Evolutionary conservation across 2,888 invertebrate species (phyloP).

Genomic region (Exocentrus adspersus): DNA sequence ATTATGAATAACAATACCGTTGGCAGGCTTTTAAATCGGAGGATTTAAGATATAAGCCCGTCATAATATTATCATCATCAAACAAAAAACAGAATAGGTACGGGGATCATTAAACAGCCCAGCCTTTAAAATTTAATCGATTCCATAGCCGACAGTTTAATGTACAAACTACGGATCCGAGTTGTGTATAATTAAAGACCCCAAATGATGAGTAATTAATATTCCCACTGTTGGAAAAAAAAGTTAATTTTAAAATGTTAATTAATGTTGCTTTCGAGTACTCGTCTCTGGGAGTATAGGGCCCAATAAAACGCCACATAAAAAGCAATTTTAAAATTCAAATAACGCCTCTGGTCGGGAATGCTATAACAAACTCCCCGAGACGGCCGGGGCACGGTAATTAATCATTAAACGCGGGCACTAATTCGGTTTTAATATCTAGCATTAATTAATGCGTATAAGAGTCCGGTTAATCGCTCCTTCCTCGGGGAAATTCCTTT

Average conservation of each 20-base stretch:
- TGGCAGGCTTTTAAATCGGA: too few species aligned
- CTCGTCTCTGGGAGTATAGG: slow-evolving; percentile 41
- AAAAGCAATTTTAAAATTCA: slow-evolving; percentile 33
- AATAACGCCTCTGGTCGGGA: slow-evolving; percentile 28
- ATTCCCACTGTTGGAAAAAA: slow-evolving; percentile 43
- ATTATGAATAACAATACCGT: too few species aligned
- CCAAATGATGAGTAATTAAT: slow-evolving; percentile 50
- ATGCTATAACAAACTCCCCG: slow-evolving; percentile 24
- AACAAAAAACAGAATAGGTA: background rate
- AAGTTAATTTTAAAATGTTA: slow-evolving; percentile 50
- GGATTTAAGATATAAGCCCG: background rate
- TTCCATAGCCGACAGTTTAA: slow-evolving; percentile 16
- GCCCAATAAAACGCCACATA: slow-evolving; percentile 42
- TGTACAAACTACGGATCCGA: slow-evolving; percentile 9
- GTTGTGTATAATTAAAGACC: slow-evolving; percentile 47
- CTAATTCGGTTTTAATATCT: slow-evolving; percentile 31
- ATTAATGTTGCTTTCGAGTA: slow-evolving; percentile 44
- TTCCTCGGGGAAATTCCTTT: slow-evolving; percentile 12
- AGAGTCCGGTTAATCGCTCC: slow-evolving; percentile 17
- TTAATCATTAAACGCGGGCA: slow-evolving; percentile 31
- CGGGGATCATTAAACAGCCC: background rate
- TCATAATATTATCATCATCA: slow-evolving; percentile 7
- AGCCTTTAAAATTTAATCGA: slow-evolving; percentile 18
- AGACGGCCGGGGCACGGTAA: slow-evolving; percentile 23
- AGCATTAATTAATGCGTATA: slow-evolving; percentile 24